Base-by-base conservation (phyloP, 2,888 invertebrate species). In the Athetis lepigone region DNA sequence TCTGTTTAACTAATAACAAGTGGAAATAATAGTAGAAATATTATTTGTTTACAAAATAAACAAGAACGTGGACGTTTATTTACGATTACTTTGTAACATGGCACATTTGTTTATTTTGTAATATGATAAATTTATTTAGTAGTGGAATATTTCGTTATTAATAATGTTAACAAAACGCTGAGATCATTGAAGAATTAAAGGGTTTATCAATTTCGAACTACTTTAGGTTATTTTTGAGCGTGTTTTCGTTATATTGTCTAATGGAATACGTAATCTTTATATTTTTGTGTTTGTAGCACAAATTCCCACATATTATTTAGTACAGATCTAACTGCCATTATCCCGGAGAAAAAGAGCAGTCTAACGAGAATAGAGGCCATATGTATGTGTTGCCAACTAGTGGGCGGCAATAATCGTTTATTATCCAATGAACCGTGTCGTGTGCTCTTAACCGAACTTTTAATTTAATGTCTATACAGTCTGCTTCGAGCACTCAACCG, bases 391-490 rank as follows among this genome's bases (percentile, higher is more conserved):
- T 62, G 55, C 59, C 55, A 59, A 54, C 62, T 50, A 56, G 39
- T 56, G 43, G 63, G 57, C 40, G 47, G 79, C 71, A 61, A 78
- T 78, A 72, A 77, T 66, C 65, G 63, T 77, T 75, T 79, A 59
- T 69, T 72, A 69, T 67, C 57, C 72, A 69, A 76, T 79, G 79
- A 75, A 67, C 66, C 66, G 69, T 60, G 72, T 60, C 79, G 75
- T 75, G 61, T 61, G 64, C 58, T 72, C 57, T 69, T 71, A 77
- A 64, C 76, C 59, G 66, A 58, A 69, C 63, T 77, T 77, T 75
- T 69, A 77, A 75, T 77, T 79, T 75, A 66, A 72, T 59, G 71
- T 62, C 52, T 64, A 27, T 36, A 65, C 39, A 62, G 67, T 25
- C 39, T 39, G 36, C 9, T 16, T 19, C n/a, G 43, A 25, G 21